Evolutionary conservation across 2,113 vertebrate species (phyloP), one percentile per base, ranked within the genome.

Genomic region (Cygnus buccinator): DNA sequence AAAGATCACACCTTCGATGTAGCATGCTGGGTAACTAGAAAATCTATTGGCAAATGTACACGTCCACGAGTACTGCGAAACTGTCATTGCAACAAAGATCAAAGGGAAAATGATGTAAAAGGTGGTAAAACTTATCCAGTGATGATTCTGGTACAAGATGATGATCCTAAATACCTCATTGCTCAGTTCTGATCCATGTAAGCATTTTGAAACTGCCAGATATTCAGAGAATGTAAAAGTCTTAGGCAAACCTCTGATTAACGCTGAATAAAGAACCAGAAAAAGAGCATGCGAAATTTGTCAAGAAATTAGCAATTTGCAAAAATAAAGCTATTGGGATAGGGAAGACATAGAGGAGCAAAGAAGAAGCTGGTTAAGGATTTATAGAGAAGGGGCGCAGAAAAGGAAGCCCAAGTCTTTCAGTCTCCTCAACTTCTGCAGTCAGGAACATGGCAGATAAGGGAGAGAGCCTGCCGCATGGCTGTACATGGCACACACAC

Each of bases 171-270:
- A 67, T n/a, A 61, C 8, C 15, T 83, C 57, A 41, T 46, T 58
- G n/a, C 41, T 71, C 54, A 39, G n/a, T 59, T 63, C 67, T 71
- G 86, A 90, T 41, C 55, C 82, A 58, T 15, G 31, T 9, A 25
- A 21, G 4, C 16, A 22, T 86, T 93, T 90, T 50, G 22, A 78
- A 74, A 43, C 65, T 52, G 37, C 12, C 61, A 84, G 61, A 59
- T 78, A 81, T 75, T 67, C 81, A 50, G 16, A 66, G 57, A 90
- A 94, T 39, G 66, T 33, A 87, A 89, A 93, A 85, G 62, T 61
- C 10, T 75, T 57, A 66, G 65, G 37, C 80, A 89, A 92, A 68
- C 17, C 48, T 50, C 48, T 50, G 23, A 67, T 77, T 93, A 86
- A 48, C 67, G 43, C 55, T 63, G 22, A 88, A 52, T 67, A 71